These are phyloP conservation scores for Pteropus alecto DNA, from an alignment of 2,113 vertebrate genomes.

Conservation along the genomic window DNA sequence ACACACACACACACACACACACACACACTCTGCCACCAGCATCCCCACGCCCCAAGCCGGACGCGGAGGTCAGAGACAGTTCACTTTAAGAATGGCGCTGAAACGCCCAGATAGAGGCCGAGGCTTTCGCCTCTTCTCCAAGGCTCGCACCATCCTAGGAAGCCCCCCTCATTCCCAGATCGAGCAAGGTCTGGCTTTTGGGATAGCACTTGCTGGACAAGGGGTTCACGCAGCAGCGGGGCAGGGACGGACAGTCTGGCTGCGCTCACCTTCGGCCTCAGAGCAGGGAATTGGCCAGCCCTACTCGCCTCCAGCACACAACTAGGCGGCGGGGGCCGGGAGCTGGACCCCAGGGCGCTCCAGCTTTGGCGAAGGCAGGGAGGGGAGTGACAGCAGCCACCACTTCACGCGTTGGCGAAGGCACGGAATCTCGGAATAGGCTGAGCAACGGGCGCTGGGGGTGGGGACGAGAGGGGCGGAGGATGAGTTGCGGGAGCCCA, in stretches of 20 bases:
- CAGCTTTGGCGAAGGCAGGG: not conserved
- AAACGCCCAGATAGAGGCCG: not conserved
- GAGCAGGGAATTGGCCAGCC: not conserved
- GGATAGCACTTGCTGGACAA: not conserved
- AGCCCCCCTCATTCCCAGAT: not conserved
- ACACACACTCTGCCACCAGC: not conserved
- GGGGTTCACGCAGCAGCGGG: not conserved
- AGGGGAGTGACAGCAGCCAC: not conserved
- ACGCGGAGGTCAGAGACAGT: not conserved
- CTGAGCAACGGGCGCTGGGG: not conserved
- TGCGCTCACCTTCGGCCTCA: not conserved
- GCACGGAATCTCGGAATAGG: not conserved
- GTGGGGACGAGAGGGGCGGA: slow-evolving; percentile 32
- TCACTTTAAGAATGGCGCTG: not conserved
- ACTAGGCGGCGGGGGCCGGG: not conserved
- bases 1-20: not conserved
- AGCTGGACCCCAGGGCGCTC: not conserved
- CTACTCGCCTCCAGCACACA: not conserved
- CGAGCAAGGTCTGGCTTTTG: not conserved
- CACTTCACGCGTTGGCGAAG: slow-evolving; percentile 2
- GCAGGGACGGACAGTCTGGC: not conserved
- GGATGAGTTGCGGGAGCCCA: slow-evolving; percentile 48
- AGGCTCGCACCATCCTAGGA: not conserved
- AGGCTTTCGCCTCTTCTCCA: not conserved
- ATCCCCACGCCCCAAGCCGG: not conserved